Evolutionary conservation across 2,888 invertebrate species (phyloP).

Genomic region (Plebejus melissa): DNA sequence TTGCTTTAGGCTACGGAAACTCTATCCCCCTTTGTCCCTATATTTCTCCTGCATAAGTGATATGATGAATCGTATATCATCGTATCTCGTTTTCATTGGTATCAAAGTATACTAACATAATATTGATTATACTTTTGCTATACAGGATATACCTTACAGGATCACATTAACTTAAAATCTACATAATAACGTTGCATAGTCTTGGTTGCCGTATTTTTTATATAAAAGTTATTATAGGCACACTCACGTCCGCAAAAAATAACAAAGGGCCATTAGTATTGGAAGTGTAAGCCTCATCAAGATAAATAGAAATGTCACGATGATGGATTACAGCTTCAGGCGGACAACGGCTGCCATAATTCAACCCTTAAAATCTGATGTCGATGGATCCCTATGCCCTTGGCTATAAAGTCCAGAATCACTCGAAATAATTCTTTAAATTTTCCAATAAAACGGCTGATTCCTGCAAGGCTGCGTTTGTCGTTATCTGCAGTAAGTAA

Average conservation of each 20-base stretch:
- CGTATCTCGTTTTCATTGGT: too few relatives aligned
- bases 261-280: slow-evolving; percentile 62
- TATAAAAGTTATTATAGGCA: slow-evolving; percentile 25
- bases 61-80: too few relatives aligned
- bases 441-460: slow-evolving; percentile 40
- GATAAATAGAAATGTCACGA: slow-evolving; percentile 75
- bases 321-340: slow-evolving; percentile 68
- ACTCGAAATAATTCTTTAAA: slow-evolving; percentile 32
- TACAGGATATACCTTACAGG: too few relatives aligned
- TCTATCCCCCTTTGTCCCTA: too few relatives aligned
- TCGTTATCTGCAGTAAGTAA: slow-evolving; percentile 57
- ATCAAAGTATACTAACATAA: too few relatives aligned
- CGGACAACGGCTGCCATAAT: slow-evolving; percentile 45
- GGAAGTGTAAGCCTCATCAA: slow-evolving; percentile 70
- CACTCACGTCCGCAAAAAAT: slow-evolving; percentile 43
- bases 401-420: slow-evolving; percentile 45
- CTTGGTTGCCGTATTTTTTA: neutral
- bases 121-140: too few relatives aligned
- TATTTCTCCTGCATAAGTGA: too few relatives aligned
- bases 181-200: neutral
- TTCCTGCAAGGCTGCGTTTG: slow-evolving; percentile 52
- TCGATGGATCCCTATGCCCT: slow-evolving; percentile 38
- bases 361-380: slow-evolving; percentile 41
- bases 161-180: too few relatives aligned
- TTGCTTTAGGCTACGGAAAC: too few relatives aligned